These are phyloP conservation scores for Cataglyphis cursor DNA, from an alignment of 2,888 invertebrate genomes.

Conservation along the genomic window DNA sequence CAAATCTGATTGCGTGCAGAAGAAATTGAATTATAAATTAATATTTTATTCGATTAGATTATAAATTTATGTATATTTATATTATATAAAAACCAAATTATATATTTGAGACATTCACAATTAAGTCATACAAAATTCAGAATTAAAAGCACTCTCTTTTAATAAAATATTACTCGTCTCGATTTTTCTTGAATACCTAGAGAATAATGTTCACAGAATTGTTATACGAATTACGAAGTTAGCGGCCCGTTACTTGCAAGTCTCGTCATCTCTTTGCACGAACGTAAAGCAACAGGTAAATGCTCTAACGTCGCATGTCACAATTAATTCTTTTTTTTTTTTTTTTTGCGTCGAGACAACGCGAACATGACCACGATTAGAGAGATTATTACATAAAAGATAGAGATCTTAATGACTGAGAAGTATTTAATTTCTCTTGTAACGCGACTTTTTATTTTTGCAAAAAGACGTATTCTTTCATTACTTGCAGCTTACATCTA, in stretches of 20 bases:
- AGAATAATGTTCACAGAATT: constrained; percentile 27
- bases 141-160: neutral
- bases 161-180: neutral
- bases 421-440: constrained; percentile 19
- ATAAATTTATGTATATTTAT: neutral
- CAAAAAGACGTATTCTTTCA: neutral
- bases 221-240: constrained; percentile 31
- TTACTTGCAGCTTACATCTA: neutral
- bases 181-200: neutral
- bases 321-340: constrained; percentile 73
- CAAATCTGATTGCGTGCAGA: neutral
- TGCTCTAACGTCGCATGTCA: constrained; percentile 78
- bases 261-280: constrained; percentile 67
- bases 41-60: neutral
- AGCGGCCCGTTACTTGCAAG: constrained; percentile 36
- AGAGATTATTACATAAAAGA: constrained; percentile 31
- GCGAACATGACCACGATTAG: constrained; percentile 43
- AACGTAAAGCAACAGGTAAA: constrained; percentile 81
- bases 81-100: constrained; percentile 20
- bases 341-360: constrained; percentile 63
- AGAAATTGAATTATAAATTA: constrained; percentile 5
- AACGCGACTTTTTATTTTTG: constrained; percentile 6
- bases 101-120: neutral
- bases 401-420: constrained; percentile 41
- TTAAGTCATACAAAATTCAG: neutral